phyloP scores from a whole-genome alignment of 53 echinoderm and acorn worm genomes.

The Temnopleurus reevesii region DNA sequence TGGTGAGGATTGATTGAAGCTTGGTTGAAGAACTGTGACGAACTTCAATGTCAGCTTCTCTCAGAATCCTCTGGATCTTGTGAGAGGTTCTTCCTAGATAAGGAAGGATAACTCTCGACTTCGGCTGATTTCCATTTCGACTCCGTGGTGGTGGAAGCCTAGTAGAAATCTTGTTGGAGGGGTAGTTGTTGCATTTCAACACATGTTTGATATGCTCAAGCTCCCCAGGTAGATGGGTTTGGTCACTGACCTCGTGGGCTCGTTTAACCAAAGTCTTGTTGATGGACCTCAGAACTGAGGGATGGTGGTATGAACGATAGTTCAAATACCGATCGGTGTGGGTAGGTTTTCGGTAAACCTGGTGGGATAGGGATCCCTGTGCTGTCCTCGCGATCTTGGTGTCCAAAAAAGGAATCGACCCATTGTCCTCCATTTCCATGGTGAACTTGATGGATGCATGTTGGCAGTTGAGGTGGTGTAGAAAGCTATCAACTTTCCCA shows the following conservation, averaged over 20 bases:
- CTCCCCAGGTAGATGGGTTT: background rate
- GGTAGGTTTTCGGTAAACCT: background rate
- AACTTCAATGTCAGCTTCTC: background rate
- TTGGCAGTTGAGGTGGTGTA: background rate
- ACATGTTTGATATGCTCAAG: background rate
- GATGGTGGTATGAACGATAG: background rate
- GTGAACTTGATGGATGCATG: background rate
- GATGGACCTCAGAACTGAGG: background rate
- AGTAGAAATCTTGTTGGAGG: background rate
- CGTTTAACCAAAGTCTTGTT: conserved; percentile 26
- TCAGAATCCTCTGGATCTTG: no score
- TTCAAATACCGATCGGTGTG: background rate
- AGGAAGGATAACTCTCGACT: background rate
- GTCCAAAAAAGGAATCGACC: conserved; percentile 7
- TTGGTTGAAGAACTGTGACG: conserved; percentile 34
- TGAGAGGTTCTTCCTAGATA: background rate
- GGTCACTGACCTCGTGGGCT: background rate
- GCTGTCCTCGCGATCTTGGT: background rate
- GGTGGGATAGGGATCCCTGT: conserved; percentile 4
- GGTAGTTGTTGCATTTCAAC: background rate
- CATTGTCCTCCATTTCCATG: background rate
- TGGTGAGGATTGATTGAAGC: background rate
- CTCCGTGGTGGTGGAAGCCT: background rate
- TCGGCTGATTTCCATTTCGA: background rate
- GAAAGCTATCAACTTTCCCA: background rate